Conservation (phyloP, 2,113 vertebrate genomes). For the Oreochromis aureus region DNA sequence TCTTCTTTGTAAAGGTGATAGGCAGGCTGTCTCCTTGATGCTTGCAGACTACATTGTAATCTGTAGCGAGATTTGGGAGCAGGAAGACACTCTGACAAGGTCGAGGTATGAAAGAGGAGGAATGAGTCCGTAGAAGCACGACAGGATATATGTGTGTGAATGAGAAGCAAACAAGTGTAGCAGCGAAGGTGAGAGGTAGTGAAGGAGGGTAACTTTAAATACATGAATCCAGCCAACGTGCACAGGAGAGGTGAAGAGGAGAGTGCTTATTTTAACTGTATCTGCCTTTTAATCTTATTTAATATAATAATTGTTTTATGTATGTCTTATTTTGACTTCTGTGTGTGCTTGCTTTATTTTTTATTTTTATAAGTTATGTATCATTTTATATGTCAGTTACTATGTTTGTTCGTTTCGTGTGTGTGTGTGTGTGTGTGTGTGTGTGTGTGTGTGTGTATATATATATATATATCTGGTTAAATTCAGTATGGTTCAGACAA, state of each 20-base stretch:
- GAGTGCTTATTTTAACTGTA: background rate
- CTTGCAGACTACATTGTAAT: background rate
- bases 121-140: background rate
- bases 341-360: background rate
- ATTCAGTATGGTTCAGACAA: background rate
- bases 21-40: background rate
- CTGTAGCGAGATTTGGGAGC: background rate
- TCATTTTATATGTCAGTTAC: background rate
- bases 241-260: background rate
- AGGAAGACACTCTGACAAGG: background rate
- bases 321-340: background rate
- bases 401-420: background rate
- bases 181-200: background rate
- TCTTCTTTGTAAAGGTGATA: background rate
- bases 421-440: too few relatives aligned
- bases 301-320: background rate
- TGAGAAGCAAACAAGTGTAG: background rate
- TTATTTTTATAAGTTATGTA: background rate
- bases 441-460: too few relatives aligned
- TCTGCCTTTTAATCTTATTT: background rate
- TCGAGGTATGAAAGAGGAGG: background rate
- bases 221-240: background rate
- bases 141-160: background rate
- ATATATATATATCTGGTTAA: background rate
- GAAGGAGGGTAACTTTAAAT: background rate